phyloP scores from a whole-genome alignment of 2,888 invertebrate species.

The Synergus laeviventris region DNA sequence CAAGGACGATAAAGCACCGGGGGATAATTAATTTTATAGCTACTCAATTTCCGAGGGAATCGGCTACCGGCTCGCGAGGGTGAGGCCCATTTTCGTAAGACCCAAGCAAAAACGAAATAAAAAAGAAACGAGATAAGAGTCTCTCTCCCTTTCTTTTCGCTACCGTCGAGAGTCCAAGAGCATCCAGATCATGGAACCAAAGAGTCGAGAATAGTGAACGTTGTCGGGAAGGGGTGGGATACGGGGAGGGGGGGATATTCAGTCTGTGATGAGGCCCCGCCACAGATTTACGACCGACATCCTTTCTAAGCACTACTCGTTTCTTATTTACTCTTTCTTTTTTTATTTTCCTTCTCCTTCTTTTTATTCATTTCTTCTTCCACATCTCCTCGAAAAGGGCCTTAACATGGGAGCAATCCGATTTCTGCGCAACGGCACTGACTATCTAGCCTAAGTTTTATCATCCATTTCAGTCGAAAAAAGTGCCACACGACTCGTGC shows the following conservation, averaged over 20 bases:
- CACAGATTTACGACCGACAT: constrained; percentile 72
- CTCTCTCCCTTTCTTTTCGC: constrained; percentile 2
- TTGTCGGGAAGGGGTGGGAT: neutral
- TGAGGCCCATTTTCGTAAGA: constrained; percentile 49
- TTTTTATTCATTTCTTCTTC: constrained; percentile 43
- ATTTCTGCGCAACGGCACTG: constrained; percentile 53
- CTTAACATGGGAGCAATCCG: constrained; percentile 35
- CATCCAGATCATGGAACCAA: constrained; percentile 9
- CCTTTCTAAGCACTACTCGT: constrained; percentile 62
- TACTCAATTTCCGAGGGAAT: constrained; percentile 75
- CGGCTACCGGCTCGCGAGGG: constrained; percentile 69
- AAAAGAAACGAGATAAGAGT: constrained; percentile 31
- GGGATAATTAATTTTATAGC: constrained; percentile 76
- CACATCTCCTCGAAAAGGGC: constrained; percentile 37
- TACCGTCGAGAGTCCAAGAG: constrained; percentile 5
- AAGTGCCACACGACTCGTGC: constrained; percentile 67
- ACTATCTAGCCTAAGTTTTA: constrained; percentile 59
- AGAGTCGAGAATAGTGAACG: constrained; percentile 1
- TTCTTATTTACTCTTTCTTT: constrained; percentile 66
- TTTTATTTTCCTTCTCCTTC: constrained; percentile 44
- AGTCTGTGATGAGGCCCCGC: constrained; percentile 69
- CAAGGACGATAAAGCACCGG: constrained; percentile 71
- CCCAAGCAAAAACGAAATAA: neutral
- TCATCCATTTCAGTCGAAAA: constrained; percentile 54
- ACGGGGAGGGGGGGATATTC: constrained; percentile 5